These are phyloP conservation scores for Alaudala cheleensis DNA, from an alignment of 2,113 vertebrate genomes.

Conservation along the genomic window DNA sequence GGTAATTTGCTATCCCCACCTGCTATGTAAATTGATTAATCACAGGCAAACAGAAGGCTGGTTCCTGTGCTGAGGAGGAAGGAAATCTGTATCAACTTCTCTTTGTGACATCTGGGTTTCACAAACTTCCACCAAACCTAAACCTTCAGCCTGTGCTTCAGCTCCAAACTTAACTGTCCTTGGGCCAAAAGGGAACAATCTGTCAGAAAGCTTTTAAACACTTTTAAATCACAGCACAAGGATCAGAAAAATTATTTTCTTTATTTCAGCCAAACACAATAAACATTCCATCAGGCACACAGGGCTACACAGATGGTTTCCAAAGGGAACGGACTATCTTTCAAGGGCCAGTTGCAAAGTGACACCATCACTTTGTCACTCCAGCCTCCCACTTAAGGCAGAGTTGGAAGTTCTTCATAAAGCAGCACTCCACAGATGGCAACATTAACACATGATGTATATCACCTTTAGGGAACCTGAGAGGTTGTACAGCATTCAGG, in stretches of 20 bases:
- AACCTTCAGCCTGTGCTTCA: not conserved
- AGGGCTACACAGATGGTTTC: conserved; percentile 39
- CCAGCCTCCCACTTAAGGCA: conserved; percentile 14
- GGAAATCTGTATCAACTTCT: not conserved
- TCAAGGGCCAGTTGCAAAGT: conserved; percentile 59
- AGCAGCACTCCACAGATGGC: conserved; percentile 46
- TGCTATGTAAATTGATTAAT: conserved; percentile 13
- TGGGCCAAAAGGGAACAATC: not conserved
- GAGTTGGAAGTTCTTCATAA: not conserved
- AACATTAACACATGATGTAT: not conserved
- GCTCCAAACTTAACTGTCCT: not conserved
- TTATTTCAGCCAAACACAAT: not conserved
- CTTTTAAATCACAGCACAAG: not conserved
- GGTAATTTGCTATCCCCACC: not conserved
- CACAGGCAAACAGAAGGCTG: not conserved
- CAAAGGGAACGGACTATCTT: not conserved
- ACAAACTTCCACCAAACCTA: not conserved
- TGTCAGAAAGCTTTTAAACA: not conserved
- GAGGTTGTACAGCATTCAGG: not conserved
- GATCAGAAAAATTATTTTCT: not conserved
- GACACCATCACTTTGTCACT: conserved; percentile 62
- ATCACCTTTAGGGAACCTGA: conserved; percentile 15
- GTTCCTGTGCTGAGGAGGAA: not conserved
- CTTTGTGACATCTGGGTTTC: not conserved
- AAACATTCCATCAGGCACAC: not conserved